A percentile compares a stretch with the other conserved stretches of the same genome.
These are phyloP conservation scores for Xylota sylvarum DNA, from an alignment of 2,888 invertebrate genomes.

Conservation along the genomic window DNA sequence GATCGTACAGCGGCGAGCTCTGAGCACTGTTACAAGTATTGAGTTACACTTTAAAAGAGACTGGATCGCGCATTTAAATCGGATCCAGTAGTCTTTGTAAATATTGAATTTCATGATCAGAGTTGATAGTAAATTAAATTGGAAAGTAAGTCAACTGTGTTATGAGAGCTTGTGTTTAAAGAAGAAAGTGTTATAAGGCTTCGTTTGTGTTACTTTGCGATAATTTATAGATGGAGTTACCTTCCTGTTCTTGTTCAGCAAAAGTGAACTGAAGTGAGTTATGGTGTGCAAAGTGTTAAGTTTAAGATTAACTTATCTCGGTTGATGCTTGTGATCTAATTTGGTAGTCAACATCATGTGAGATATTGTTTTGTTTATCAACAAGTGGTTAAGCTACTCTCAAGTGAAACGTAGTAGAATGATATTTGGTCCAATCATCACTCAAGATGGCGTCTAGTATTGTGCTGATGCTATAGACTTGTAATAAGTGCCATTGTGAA, in stretches of 20 bases:
- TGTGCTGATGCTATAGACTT: no score
- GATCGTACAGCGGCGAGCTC: constrained; percentile 32
- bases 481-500: no score
- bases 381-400: neutral
- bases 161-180: constrained; percentile 1
- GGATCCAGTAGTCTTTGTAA: neutral
- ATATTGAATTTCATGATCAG: constrained; percentile 22
- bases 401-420: no score
- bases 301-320: constrained; percentile 4
- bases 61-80: constrained; percentile 2
- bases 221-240: constrained; percentile 20
- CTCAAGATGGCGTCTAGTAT: no score
- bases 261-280: constrained; percentile 3
- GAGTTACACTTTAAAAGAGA: constrained; percentile 23
- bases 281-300: neutral
- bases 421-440: no score
- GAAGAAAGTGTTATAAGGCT: constrained; percentile 7
- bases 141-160: constrained; percentile 47
- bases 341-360: constrained; percentile 22
- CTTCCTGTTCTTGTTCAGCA: neutral
- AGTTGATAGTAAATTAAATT: constrained; percentile 23
- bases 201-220: neutral
- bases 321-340: constrained; percentile 1
- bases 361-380: neutral
- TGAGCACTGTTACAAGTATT: constrained; percentile 12